Conservation (phyloP, 2,797 vertebrate species). For the Apogon hyalosoma region DNA sequence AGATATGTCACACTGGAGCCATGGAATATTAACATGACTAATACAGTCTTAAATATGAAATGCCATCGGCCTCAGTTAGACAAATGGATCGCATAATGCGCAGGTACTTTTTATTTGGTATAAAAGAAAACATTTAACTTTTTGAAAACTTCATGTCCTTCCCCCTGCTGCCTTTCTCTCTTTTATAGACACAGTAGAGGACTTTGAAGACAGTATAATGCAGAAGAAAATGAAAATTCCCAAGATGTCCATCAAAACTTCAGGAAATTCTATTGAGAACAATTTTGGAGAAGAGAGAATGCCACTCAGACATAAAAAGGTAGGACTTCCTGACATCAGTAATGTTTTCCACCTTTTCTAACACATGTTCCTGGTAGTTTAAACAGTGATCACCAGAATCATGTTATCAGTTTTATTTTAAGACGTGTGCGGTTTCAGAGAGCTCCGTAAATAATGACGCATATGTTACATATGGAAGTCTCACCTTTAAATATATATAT, state of each 20-base stretch:
- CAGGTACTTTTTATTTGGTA: constrained; percentile 7
- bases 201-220: constrained; percentile 98
- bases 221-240: constrained; percentile 99
- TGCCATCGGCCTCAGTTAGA: constrained; percentile 10
- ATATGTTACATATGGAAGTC: neutral
- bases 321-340: constrained; percentile 65
- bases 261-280: constrained; percentile 94
- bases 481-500: constrained; percentile 18
- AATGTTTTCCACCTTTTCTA: neutral
- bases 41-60: neutral
- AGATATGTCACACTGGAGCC: no score
- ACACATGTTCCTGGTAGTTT: neutral
- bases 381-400: neutral
- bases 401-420: no score
- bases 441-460: no score
- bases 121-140: constrained; percentile 29
- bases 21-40: neutral
- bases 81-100: constrained; percentile 15
- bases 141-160: constrained; percentile 41
- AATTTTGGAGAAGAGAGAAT: constrained; percentile 94
- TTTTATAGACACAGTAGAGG: constrained; percentile 94
- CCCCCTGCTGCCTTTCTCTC: constrained; percentile 71
- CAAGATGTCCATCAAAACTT: constrained; percentile 94
- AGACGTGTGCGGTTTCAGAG: no score
- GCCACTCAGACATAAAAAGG: constrained; percentile 98